Conservation (phyloP, 1,140 invertebrate species). For the Zaprionus nigranus region DNA sequence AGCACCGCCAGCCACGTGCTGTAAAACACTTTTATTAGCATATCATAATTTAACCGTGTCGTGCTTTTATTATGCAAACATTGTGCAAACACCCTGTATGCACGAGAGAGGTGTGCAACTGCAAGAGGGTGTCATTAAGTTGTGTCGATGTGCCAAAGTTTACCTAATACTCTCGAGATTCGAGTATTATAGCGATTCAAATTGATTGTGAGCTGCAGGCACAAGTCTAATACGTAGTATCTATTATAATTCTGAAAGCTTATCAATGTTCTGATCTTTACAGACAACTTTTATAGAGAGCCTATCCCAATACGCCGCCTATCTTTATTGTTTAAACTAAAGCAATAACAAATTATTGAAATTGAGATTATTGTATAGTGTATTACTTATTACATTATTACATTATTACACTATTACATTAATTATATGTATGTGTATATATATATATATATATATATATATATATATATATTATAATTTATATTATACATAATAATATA, state of each 20-base stretch:
- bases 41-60: constrained; percentile 26
- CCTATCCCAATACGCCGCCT: not conserved
- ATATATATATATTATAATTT: no score
- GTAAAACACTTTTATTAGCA: constrained; percentile 38
- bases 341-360: not conserved
- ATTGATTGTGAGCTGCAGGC: no score
- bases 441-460: no score
- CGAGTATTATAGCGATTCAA: not conserved
- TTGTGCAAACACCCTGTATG: constrained; percentile 16
- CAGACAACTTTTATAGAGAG: not conserved
- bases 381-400: no score
- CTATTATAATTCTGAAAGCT: not conserved
- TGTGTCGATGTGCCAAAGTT: not conserved
- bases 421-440: no score
- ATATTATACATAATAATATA: no score
- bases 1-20: constrained; percentile 25
- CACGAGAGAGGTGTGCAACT: not conserved
- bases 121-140: not conserved
- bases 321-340: not conserved
- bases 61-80: constrained; percentile 33
- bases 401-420: no score
- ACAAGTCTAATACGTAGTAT: no score
- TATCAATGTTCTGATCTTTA: not conserved
- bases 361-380: not conserved
- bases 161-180: not conserved